Base-by-base conservation (phyloP, 2,888 invertebrate species). In the Cheilosia impressa region DNA sequence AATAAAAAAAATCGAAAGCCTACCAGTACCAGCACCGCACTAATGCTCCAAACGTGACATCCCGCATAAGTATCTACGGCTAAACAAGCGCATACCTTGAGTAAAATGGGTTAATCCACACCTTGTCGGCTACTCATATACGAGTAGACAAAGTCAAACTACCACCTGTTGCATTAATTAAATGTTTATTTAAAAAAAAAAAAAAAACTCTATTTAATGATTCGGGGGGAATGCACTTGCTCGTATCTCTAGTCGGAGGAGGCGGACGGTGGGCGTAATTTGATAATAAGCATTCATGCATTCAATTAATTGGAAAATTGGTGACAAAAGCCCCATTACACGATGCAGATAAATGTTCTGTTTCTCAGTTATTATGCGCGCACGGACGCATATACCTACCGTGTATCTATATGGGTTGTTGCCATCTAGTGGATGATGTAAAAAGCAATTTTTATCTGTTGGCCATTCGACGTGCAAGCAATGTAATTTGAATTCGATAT, bases 31-130 rank as follows among this genome's bases (percentile, higher is more conserved):
- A 57, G 52, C 27, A 1, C 22, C 22, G 22, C 13, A 62, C 65
- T 60, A 79, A 84, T 79, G 69, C 65, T 22, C 15, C 22, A 55
- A 53, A 84, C 84, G 84, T 84, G 84, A 84, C 84, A 84, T 80
- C 80, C 80, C 80, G 75, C 52, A 0, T 52, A 34, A 71, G 71
- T 27, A 6, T 6, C 6, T 27, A 1, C 6, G 27, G 77, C 38
- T 53, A 77, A 52, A 65, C 15, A 10, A 63, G 10, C 38, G 38
- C 38, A 38, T 38, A 38, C 38, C 38, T 69, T 58, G 50, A 13
- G 15, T 38, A 31, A 80, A 84, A 84, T 84, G 84, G 80, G 80
- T 76, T 80, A 80, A 84, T 84, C 80, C 80, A 75, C 84, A 84
- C 83, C 80, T 83, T 24, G 22, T 52, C 66, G 57, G 60, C 41